Conservation (phyloP, 2,797 vertebrate species). For the Rhinogobio ventralis region DNA sequence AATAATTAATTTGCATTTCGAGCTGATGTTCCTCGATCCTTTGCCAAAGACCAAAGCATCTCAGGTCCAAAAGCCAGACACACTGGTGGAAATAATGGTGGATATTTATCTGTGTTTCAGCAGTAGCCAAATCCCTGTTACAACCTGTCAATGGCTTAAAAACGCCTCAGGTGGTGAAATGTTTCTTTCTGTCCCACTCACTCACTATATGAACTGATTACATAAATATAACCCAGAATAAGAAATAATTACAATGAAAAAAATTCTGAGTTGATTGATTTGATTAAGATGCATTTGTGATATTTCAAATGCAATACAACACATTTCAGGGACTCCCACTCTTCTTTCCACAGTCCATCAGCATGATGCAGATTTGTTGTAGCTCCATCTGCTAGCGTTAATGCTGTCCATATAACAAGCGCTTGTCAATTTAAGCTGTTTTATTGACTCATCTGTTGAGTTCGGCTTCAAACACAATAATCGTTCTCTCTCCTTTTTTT, state of each 20-base stretch:
- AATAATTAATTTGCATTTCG: conserved; percentile 62
- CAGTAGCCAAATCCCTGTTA: conserved; percentile 69
- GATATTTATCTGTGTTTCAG: conserved; percentile 78
- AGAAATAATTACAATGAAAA: not conserved
- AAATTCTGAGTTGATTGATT: conserved; percentile 24
- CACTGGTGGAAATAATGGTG: conserved; percentile 72
- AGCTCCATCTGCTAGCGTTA: conserved; percentile 78
- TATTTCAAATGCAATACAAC: conserved; percentile 57
- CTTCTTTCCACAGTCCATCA: conserved; percentile 65
- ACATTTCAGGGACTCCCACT: conserved; percentile 74
- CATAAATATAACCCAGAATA: not conserved
- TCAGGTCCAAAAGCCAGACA: conserved; percentile 56
- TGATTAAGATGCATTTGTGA: conserved; percentile 33
- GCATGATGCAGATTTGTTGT: conserved; percentile 61
- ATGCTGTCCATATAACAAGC: conserved; percentile 77
- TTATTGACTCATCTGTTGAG: conserved; percentile 79
- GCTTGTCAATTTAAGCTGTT: conserved; percentile 80
- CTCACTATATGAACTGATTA: not conserved
- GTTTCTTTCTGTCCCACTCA: not conserved
- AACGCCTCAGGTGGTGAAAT: conserved; percentile 39
- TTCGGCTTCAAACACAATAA: conserved; percentile 77
- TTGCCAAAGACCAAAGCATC: conserved; percentile 47
- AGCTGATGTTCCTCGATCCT: conserved; percentile 44
- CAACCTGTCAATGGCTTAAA: conserved; percentile 62
- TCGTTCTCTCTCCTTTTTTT: conserved; percentile 45